Percentiles rank a stretch among this genome's conserved stretches.
phyloP scores from a whole-genome alignment of 2,113 vertebrate species.

The Phrynosoma platyrhinos region DNA sequence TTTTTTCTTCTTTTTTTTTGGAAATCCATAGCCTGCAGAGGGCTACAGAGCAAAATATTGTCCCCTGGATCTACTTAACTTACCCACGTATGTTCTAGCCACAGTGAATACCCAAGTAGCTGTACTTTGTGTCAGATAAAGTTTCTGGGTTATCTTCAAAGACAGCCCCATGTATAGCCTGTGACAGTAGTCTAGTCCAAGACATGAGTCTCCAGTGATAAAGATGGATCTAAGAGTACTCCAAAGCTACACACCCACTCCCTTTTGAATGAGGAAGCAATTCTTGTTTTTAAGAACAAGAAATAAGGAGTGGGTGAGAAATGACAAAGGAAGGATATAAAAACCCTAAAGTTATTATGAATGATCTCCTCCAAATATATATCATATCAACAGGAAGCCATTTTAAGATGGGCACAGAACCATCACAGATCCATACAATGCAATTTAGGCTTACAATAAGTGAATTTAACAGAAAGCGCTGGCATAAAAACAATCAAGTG shows the following conservation, averaged over 20 bases:
- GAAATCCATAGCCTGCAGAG: no score
- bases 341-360: neutral
- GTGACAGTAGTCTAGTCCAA: no score
- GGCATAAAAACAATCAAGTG: slow-evolving; percentile 50
- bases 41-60: no score
- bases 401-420: slow-evolving; percentile 31
- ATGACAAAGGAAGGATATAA: neutral
- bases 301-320: neutral
- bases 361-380: neutral
- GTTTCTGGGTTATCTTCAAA: no score
- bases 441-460: slow-evolving; percentile 36
- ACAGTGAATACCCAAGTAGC: no score
- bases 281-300: neutral
- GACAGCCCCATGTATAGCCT: no score
- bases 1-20: neutral
- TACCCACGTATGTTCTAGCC: no score
- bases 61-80: no score
- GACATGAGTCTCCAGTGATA: no score
- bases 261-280: neutral
- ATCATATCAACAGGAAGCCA: slow-evolving; percentile 5
- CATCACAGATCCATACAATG: slow-evolving; percentile 18
- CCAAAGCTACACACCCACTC: no score
- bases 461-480: slow-evolving; percentile 7
- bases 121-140: no score
- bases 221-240: no score